phyloP scores from a whole-genome alignment of 2,797 vertebrate genomes.

The Alosa sapidissima region DNA sequence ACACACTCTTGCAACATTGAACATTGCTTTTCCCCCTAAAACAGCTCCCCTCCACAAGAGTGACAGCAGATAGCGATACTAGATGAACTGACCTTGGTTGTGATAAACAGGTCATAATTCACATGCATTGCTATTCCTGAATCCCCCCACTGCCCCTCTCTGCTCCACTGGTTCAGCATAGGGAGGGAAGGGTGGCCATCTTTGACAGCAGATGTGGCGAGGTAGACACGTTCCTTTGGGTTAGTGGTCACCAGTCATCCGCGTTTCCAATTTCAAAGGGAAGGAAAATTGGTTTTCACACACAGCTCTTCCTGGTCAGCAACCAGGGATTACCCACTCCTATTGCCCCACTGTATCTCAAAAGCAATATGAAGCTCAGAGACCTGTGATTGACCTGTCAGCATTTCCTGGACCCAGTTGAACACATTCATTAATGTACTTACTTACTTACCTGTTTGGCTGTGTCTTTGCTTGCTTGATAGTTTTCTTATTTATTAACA shows the following conservation, averaged over 20 bases:
- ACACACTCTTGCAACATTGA: background rate
- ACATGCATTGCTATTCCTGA: background rate
- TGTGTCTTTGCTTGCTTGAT: background rate
- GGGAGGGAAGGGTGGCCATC: background rate
- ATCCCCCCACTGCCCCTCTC: background rate
- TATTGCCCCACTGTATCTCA: background rate
- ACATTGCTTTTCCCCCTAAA: background rate
- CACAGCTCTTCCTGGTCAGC: background rate
- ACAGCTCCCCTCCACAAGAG: background rate
- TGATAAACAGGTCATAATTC: constrained; percentile 2
- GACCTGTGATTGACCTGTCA: constrained; percentile 32
- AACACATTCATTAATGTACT: background rate
- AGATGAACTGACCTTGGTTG: background rate
- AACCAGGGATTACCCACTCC: background rate
- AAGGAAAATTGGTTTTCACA: background rate
- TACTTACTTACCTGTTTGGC: background rate
- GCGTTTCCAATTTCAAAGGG: background rate
- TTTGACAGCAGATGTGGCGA: background rate
- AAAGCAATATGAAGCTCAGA: constrained; percentile 22
- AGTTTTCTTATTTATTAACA: background rate
- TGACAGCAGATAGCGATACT: background rate
- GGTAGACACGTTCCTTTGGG: background rate
- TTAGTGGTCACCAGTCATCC: background rate
- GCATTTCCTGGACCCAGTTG: constrained; percentile 17
- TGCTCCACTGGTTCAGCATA: background rate